Evolutionary conservation across 2,797 vertebrate genomes (phyloP), one percentile per base, ranked within the genome.

Genomic region (Chaenodraco wilsoni): DNA sequence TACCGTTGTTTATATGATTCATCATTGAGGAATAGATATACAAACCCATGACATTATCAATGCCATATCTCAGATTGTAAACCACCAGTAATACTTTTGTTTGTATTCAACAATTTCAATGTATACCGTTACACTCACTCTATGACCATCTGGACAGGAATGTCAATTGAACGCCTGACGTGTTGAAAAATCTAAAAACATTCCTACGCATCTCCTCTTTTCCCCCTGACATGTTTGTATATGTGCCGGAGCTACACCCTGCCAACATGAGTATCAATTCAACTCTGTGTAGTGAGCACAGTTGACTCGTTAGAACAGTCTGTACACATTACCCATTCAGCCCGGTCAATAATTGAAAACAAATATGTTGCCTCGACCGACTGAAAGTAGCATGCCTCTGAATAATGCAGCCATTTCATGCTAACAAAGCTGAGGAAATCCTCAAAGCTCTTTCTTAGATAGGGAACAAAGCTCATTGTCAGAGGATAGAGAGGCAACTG

Each of bases 391-490:
- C 75, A 56, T 69, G 73, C 11, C 40, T 74, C 50, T 91, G 83
- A 93, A 94, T 94, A 92, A 92, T 94, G 82, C 57, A 92, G 78
- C 51, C 61, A 51, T 69, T 84, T 76, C 78, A 83, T 78, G 68
- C 69, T 74, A 75, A 81, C 73, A 88, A 84, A 87, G 69, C 69
- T 60, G 86, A 50, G 81, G 83, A 78, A 84, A 84, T 83, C 61
- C 68, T 88, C 71, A 27, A 51, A 66, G 76, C 72, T 85, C 71
- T 51, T 62, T 79, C 81, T 79, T 70, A 74, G 74, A 81, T 69
- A 55, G 71, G 81, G 81, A 88, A 90, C 90, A 90, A 90, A 90
- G 83, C 83, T 87, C 82, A 90, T 90, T 91, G 89, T 91, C 78
- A 82, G 83, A 65, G 77, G 79, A 83, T 77, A 81, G 84, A 79